These are phyloP conservation scores for Aurelia coerulea DNA, from an alignment of 30 jellyfish, hydroid and myxozoan species.

Conservation along the genomic window DNA sequence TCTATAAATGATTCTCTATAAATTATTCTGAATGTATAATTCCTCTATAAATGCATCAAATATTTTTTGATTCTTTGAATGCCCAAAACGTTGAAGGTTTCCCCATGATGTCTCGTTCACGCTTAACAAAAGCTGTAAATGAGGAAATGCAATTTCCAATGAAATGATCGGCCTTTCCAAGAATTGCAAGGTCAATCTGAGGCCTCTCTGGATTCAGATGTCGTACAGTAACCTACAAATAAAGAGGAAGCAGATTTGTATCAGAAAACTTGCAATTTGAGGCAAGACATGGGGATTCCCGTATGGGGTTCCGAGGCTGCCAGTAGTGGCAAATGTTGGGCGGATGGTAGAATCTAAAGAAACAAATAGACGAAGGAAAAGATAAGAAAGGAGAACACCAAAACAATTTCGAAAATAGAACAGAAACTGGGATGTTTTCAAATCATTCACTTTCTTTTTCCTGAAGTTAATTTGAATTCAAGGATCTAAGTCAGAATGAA, in stretches of 20 bases:
- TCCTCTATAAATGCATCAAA: too few species aligned
- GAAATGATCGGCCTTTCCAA: conserved; percentile 61
- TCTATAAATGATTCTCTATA: too few species aligned
- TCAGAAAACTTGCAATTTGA: not conserved
- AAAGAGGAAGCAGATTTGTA: not conserved
- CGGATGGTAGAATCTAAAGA: too few species aligned
- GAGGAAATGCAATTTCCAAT: conserved; percentile 76
- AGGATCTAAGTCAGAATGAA: too few species aligned
- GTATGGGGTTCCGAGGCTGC: not conserved
- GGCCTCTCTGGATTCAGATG: conserved; percentile 63
- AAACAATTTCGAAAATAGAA: too few species aligned
- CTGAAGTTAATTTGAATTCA: too few species aligned
- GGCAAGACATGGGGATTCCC: not conserved
- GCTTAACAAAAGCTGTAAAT: conserved; percentile 65
- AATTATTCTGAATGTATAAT: too few species aligned
- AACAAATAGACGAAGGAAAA: too few species aligned
- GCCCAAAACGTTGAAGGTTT: conserved; percentile 60
- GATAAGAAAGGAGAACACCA: too few species aligned
- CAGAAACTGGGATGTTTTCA: too few species aligned
- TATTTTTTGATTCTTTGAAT: not conserved
- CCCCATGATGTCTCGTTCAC: conserved; percentile 50
- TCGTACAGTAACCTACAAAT: conserved; percentile 54
- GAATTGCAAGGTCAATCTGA: conserved; percentile 63
- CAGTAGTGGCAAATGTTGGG: not conserved
- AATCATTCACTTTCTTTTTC: too few species aligned